A percentile compares a stretch with the other conserved stretches of the same genome.
phyloP scores from a whole-genome alignment of 2,888 invertebrate species.

The Pilophorus perplexus region DNA sequence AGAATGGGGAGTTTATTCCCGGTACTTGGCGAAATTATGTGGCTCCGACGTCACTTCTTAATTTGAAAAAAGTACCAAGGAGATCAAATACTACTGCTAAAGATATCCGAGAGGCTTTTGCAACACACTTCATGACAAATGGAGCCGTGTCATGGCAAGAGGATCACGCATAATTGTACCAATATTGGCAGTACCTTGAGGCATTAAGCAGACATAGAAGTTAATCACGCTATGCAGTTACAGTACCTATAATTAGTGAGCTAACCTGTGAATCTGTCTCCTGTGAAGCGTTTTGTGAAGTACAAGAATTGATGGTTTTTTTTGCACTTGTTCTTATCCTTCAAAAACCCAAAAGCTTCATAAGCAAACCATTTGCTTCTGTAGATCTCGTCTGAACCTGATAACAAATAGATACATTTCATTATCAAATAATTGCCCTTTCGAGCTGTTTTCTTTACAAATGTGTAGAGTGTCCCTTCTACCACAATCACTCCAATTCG shows the following conservation, averaged over 20 bases:
- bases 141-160: slow-evolving; percentile 12
- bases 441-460: slow-evolving; percentile 1
- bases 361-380: slow-evolving; percentile 27
- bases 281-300: slow-evolving; percentile 3
- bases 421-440: slow-evolving; percentile 13
- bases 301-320: slow-evolving; percentile 1
- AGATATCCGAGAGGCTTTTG: slow-evolving; percentile 21
- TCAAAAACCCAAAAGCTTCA: slow-evolving; percentile 16
- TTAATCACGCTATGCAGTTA: slow-evolving; percentile 12
- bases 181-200: not conserved
- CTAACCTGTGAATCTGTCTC: slow-evolving; percentile 21
- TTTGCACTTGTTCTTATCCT: slow-evolving; percentile 8
- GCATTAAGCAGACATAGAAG: not conserved
- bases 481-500: no score
- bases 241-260: not conserved
- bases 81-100: slow-evolving; percentile 13
- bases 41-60: slow-evolving; percentile 4
- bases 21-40: slow-evolving; percentile 14
- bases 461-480: not conserved
- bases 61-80: slow-evolving; percentile 4
- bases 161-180: slow-evolving; percentile 9
- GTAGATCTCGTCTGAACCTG: slow-evolving; percentile 19
- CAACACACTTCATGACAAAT: slow-evolving; percentile 8
- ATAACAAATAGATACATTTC: slow-evolving; percentile 11
- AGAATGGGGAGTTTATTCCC: not conserved